Evolutionary conservation across 2,113 vertebrate genomes (phyloP).

Genomic region (Labeo rohita): DNA sequence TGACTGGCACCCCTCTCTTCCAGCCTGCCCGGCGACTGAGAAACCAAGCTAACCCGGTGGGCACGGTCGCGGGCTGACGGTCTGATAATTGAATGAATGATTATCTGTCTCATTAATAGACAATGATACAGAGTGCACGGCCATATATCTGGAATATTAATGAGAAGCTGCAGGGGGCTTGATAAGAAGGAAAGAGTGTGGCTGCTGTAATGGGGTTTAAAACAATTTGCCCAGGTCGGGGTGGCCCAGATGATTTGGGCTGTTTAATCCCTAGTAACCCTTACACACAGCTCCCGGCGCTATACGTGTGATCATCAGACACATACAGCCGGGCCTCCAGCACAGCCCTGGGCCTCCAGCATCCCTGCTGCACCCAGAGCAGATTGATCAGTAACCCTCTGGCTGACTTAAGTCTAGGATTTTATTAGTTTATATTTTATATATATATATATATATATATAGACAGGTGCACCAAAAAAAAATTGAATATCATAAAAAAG

Average conservation of each 20-base stretch:
- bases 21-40: slow-evolving; percentile 64
- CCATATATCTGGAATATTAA: slow-evolving; percentile 98
- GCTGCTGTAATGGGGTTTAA: slow-evolving; percentile 79
- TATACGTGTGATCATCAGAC: slow-evolving; percentile 43
- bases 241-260: slow-evolving; percentile 53
- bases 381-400: slow-evolving; percentile 3
- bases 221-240: slow-evolving; percentile 72
- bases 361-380: slow-evolving; percentile 8
- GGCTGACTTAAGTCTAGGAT: not conserved
- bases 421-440: not conserved
- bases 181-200: slow-evolving; percentile 89
- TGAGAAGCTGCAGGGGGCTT: slow-evolving; percentile 92
- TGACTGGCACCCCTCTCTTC: slow-evolving; percentile 70
- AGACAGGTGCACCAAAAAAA: too few species aligned
- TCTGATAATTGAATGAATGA: slow-evolving; percentile 98
- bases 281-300: slow-evolving; percentile 53
- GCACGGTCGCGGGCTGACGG: slow-evolving; percentile 88
- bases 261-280: slow-evolving; percentile 66
- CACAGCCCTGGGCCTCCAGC: slow-evolving; percentile 57
- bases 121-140: slow-evolving; percentile 92
- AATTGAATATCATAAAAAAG: too few species aligned
- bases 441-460: too few species aligned
- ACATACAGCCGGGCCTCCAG: slow-evolving; percentile 41
- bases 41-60: slow-evolving; percentile 65
- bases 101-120: slow-evolving; percentile 97